phyloP scores from a whole-genome alignment of 2,888 invertebrate species.

The Diachrysia chrysitis region DNA sequence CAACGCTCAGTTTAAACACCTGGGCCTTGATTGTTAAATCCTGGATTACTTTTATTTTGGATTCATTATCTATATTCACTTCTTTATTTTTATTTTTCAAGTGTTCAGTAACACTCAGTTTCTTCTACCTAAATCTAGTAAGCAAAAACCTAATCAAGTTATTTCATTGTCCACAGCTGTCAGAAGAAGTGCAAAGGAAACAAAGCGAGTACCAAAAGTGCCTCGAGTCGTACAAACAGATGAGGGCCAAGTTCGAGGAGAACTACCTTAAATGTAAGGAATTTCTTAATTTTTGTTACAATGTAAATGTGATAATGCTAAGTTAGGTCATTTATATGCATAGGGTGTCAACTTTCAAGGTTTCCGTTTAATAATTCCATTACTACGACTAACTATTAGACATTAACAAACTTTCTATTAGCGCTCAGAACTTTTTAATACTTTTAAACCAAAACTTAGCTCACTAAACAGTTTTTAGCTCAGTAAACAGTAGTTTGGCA shows the following conservation, averaged over 20 bases:
- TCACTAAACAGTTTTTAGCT: no score
- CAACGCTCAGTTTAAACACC: conserved; percentile 49
- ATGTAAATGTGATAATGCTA: no score
- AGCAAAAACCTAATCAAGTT: conserved; percentile 1
- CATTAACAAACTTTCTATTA: no score
- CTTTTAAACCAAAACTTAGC: no score
- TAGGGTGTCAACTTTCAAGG: no score
- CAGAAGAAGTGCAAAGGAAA: conserved; percentile 96
- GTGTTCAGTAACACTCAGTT: not conserved
- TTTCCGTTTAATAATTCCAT: no score
- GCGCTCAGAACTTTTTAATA: no score
- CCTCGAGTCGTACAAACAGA: conserved; percentile 95
- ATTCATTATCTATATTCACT: not conserved
- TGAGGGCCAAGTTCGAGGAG: conserved; percentile 97
- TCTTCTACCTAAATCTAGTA: not conserved
- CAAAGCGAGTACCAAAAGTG: conserved; percentile 97
- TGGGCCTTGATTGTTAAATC: conserved; percentile 47
- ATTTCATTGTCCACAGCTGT: conserved; percentile 91
- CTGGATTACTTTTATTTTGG: conserved; percentile 37
- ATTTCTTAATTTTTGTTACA: not conserved
- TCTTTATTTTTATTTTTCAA: not conserved
- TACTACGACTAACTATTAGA: no score
- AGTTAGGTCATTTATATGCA: no score
- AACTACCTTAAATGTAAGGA: conserved; percentile 95
- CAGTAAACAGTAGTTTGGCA: no score